These are phyloP conservation scores for Idaea straminata DNA, from an alignment of 2,888 invertebrate genomes.

Conservation along the genomic window DNA sequence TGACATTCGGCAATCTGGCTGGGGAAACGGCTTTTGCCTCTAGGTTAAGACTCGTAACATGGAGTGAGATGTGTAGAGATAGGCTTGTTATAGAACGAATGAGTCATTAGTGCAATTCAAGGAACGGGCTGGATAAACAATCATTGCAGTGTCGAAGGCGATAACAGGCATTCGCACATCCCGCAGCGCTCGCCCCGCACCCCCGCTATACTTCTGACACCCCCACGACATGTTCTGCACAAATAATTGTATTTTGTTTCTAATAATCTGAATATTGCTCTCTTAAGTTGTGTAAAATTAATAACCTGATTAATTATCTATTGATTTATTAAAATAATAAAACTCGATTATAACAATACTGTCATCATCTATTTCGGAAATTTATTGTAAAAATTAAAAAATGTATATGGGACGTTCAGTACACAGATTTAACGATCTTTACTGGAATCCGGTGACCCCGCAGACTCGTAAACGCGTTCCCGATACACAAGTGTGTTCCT, in stretches of 20 bases:
- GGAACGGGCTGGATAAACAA: constrained; percentile 78
- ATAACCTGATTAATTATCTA: neutral
- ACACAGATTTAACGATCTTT: constrained; percentile 64
- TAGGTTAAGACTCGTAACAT: neutral
- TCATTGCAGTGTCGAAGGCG: constrained; percentile 75
- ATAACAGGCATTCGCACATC: constrained; percentile 78
- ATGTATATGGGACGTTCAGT: constrained; percentile 45
- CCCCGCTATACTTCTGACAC: constrained; percentile 25
- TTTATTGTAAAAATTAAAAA: constrained; percentile 54
- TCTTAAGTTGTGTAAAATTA: neutral
- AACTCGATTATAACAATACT: constrained; percentile 6
- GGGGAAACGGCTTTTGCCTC: neutral
- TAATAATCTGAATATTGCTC: neutral
- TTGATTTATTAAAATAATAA: constrained; percentile 9
- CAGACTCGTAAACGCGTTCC: constrained; percentile 67
- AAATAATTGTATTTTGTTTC: neutral
- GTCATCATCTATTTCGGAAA: constrained; percentile 39
- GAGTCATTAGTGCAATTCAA: constrained; percentile 78
- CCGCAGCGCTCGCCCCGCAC: constrained; percentile 40
- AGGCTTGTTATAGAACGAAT: constrained; percentile 53
- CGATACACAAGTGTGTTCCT: constrained; percentile 45
- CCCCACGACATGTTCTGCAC: constrained; percentile 42
- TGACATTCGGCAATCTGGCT: no score
- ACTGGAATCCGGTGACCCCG: constrained; percentile 74
- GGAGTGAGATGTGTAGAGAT: neutral